Conservation (phyloP, 2,113 vertebrate genomes). For the Syngnathoides biaculeatus region DNA sequence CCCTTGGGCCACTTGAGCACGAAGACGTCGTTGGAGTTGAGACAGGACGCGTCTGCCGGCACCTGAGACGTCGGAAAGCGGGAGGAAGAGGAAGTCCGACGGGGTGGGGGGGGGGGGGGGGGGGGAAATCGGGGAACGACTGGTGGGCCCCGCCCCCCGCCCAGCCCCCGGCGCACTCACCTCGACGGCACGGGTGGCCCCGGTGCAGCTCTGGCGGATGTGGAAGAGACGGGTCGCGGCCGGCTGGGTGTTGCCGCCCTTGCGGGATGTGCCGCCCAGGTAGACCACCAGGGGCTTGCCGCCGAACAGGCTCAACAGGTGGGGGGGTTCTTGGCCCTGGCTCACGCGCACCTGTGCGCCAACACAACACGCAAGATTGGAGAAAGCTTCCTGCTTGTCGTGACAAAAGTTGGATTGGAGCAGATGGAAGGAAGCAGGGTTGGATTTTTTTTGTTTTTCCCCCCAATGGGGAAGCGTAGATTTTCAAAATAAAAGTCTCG, state of each 20-base stretch:
- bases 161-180: conserved; percentile 34
- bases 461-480: too few species aligned
- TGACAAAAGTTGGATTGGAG: too few species aligned
- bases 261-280: conserved; percentile 68
- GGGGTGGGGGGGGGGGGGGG: background rate
- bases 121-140: too few species aligned
- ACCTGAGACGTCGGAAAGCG: conserved; percentile 52
- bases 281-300: conserved; percentile 67
- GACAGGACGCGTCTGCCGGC: conserved; percentile 47
- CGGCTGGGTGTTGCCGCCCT: conserved; percentile 44
- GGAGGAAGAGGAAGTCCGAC: background rate
- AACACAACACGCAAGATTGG: background rate
- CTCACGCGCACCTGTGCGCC: conserved; percentile 71
- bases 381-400: too few species aligned
- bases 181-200: conserved; percentile 71
- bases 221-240: conserved; percentile 68
- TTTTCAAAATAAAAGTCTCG: too few species aligned
- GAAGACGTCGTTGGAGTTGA: conserved; percentile 76
- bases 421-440: too few species aligned
- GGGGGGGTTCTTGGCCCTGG: conserved; percentile 73
- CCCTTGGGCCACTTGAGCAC: conserved; percentile 61
- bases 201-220: conserved; percentile 64
- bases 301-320: conserved; percentile 74
- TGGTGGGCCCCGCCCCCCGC: too few species aligned
- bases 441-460: too few species aligned